phyloP scores from a whole-genome alignment of 2,888 invertebrate genomes.

The Petrophora chlorosata region DNA sequence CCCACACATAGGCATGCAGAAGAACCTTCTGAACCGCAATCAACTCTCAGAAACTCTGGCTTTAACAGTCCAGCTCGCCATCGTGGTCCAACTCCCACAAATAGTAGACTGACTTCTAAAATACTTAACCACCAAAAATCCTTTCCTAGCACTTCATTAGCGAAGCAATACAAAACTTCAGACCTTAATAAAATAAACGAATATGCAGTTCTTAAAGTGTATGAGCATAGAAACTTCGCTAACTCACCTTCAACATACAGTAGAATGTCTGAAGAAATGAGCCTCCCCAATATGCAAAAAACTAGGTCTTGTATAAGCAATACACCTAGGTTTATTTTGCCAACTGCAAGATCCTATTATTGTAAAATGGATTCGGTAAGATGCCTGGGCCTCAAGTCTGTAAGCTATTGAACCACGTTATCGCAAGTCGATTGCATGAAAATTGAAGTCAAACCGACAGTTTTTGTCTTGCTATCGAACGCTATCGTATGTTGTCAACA shows the following conservation, averaged over 20 bases:
- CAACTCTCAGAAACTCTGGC: not conserved
- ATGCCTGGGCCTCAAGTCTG: too few relatives aligned
- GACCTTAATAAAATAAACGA: slow-evolving; percentile 37
- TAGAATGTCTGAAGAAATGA: slow-evolving; percentile 31
- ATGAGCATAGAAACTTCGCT: slow-evolving; percentile 32
- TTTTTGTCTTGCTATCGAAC: too few relatives aligned
- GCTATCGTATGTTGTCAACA: too few relatives aligned
- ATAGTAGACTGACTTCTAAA: slow-evolving; percentile 23
- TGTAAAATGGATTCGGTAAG: slow-evolving; percentile 42
- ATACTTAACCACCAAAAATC: slow-evolving; percentile 24
- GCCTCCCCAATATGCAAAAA: slow-evolving; percentile 25
- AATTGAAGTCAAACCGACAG: too few relatives aligned
- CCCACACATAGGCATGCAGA: slow-evolving; percentile 34
- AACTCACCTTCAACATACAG: slow-evolving; percentile 33
- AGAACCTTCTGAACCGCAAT: not conserved
- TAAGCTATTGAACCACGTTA: too few relatives aligned
- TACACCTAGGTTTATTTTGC: slow-evolving; percentile 22
- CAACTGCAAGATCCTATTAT: slow-evolving; percentile 30
- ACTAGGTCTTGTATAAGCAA: slow-evolving; percentile 23
- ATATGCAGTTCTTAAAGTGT: slow-evolving; percentile 33
- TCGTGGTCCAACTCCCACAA: not conserved
- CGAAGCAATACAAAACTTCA: slow-evolving; percentile 28
- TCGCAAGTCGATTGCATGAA: too few relatives aligned
- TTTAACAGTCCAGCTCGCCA: not conserved
- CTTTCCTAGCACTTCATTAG: slow-evolving; percentile 14